phyloP scores from a whole-genome alignment of 53 echinoderm and acorn worm genomes.

The Echinarachnius parma region DNA sequence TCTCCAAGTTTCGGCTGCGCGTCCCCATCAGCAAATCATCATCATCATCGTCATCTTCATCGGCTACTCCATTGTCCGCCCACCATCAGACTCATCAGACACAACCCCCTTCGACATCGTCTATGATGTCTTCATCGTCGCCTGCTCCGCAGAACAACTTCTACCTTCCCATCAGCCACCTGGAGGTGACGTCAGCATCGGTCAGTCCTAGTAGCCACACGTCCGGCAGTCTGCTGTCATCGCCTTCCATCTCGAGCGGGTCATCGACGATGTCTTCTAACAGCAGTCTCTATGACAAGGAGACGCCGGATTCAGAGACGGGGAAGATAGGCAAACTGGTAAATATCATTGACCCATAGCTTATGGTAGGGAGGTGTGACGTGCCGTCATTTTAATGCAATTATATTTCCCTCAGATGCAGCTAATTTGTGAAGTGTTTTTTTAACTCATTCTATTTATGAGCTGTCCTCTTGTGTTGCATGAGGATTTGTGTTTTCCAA shows the following conservation, averaged over 20 bases:
- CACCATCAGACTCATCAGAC: background rate
- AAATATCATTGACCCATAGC: too few relatives aligned
- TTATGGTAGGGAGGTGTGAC: too few relatives aligned
- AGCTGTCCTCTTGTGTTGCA: too few relatives aligned
- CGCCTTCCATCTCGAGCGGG: slow-evolving; percentile 43
- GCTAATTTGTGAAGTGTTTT: too few relatives aligned
- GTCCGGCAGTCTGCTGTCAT: slow-evolving; percentile 27
- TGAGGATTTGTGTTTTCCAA: too few relatives aligned
- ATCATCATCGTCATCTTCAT: background rate
- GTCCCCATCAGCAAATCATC: slow-evolving; percentile 42
- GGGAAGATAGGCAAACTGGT: slow-evolving; percentile 26
- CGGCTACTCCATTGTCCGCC: too few relatives aligned
- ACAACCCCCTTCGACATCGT: background rate
- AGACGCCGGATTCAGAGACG: slow-evolving; percentile 30
- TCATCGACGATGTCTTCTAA: slow-evolving; percentile 45
- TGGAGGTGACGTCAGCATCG: background rate
- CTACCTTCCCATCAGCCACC: background rate
- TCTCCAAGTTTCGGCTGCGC: slow-evolving; percentile 66
- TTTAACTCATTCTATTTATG: too few relatives aligned
- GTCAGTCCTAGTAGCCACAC: slow-evolving; percentile 7
- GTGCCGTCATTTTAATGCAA: too few relatives aligned
- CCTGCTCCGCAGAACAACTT: slow-evolving; percentile 23
- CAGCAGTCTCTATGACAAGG: slow-evolving; percentile 39
- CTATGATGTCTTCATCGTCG: background rate
- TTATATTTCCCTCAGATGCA: too few relatives aligned